Evolutionary conservation across 2,113 vertebrate genomes (phyloP).

Genomic region (Abramis brama): DNA sequence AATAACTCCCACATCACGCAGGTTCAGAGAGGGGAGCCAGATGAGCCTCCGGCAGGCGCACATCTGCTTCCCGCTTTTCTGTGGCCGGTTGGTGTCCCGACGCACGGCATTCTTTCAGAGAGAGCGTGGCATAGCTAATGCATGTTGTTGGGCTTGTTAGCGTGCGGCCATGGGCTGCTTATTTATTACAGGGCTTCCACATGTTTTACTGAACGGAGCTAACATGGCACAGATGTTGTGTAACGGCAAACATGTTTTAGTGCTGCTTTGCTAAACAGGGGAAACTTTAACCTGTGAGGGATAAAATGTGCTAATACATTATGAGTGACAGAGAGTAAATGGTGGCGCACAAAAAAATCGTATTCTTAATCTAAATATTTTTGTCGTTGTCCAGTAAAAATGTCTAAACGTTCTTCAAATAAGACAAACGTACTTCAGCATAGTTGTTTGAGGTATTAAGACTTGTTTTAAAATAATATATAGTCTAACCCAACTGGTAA

Average conservation of each 20-base stretch:
- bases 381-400: background rate
- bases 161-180: conserved; percentile 55
- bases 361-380: background rate
- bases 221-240: conserved; percentile 64
- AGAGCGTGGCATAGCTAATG: conserved; percentile 65
- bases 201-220: conserved; percentile 53
- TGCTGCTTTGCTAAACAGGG: background rate
- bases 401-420: background rate
- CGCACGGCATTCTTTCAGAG: conserved; percentile 56
- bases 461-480: background rate
- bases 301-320: conserved; percentile 26
- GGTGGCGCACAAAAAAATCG: background rate
- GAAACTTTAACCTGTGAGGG: background rate
- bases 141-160: conserved; percentile 58
- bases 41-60: conserved; percentile 48
- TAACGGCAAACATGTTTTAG: conserved; percentile 23
- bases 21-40: conserved; percentile 48
- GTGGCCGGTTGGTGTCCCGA: conserved; percentile 52
- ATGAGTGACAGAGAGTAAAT: conserved; percentile 28
- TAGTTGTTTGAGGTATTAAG: background rate
- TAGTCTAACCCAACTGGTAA: background rate
- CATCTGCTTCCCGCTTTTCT: conserved; percentile 50
- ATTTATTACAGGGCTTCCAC: conserved; percentile 54
- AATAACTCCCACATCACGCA: conserved; percentile 64
- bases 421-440: background rate